These are phyloP conservation scores for Dallia pectoralis DNA, from an alignment of 2,797 vertebrate species.

Conservation along the genomic window DNA sequence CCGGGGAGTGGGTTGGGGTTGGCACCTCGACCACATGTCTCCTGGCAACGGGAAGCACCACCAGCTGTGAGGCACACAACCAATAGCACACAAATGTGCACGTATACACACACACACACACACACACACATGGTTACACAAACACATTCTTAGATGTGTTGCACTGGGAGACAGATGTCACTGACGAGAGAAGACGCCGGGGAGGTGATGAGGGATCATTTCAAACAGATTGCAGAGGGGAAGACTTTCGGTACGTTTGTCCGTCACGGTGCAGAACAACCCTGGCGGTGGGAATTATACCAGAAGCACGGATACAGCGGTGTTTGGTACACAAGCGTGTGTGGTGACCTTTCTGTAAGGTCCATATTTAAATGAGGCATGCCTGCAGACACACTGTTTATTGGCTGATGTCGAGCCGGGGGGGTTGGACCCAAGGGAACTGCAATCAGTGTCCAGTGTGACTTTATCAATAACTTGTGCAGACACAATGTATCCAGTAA, in stretches of 20 bases:
- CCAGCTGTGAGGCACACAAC: constrained; percentile 34
- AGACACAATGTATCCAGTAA: background rate
- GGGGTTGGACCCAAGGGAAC: background rate
- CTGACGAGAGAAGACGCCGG: constrained; percentile 40
- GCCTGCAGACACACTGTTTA: background rate
- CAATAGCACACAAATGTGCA: constrained; percentile 14
- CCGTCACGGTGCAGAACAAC: constrained; percentile 10
- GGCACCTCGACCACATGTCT: constrained; percentile 32
- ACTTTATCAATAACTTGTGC: constrained; percentile 5
- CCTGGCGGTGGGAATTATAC: background rate
- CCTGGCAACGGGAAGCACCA: constrained; percentile 52
- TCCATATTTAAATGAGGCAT: constrained; percentile 44
- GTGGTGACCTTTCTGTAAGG: constrained; percentile 38
- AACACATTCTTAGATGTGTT: constrained; percentile 59
- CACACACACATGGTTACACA: background rate
- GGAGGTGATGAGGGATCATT: constrained; percentile 24
- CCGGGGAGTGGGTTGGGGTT: constrained; percentile 34
- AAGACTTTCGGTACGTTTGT: background rate
- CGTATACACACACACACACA: constrained; percentile 9
- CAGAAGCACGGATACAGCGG: background rate
- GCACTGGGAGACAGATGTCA: constrained; percentile 61
- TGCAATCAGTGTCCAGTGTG: constrained; percentile 5
- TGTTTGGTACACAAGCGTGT: constrained; percentile 36
- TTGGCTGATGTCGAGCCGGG: background rate
- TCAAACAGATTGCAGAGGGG: constrained; percentile 27